Evolutionary conservation across 2,113 vertebrate genomes (phyloP).

Genomic region (Strix aluco): DNA sequence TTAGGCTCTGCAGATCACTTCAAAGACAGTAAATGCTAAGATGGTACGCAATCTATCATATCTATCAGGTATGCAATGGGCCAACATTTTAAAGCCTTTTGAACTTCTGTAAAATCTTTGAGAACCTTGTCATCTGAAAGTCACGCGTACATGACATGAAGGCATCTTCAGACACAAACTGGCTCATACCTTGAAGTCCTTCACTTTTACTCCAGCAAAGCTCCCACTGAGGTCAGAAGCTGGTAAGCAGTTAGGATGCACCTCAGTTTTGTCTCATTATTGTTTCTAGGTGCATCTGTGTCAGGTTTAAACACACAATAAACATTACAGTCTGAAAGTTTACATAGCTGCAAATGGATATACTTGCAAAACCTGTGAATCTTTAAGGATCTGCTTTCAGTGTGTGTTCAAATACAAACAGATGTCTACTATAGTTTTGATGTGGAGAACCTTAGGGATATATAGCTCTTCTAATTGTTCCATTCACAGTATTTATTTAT

Average conservation of each 20-base stretch:
- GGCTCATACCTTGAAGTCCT: background rate
- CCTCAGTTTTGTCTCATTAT: background rate
- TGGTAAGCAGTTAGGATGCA: background rate
- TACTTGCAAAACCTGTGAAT: background rate
- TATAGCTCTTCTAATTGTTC: background rate
- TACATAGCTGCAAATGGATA: background rate
- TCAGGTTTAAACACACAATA: background rate
- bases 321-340: background rate
- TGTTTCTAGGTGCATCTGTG: background rate
- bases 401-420: background rate
- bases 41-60: background rate
- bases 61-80: background rate
- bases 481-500: background rate
- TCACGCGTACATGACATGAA: background rate
- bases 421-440: background rate
- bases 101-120: background rate
- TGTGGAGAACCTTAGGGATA: background rate
- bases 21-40: background rate
- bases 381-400: background rate
- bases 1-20: background rate
- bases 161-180: background rate
- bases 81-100: background rate
- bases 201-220: background rate
- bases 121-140: background rate
- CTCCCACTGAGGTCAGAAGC: background rate